Base-by-base conservation (phyloP, 2,113 vertebrate genomes). In the Archocentrus centrarchus region DNA sequence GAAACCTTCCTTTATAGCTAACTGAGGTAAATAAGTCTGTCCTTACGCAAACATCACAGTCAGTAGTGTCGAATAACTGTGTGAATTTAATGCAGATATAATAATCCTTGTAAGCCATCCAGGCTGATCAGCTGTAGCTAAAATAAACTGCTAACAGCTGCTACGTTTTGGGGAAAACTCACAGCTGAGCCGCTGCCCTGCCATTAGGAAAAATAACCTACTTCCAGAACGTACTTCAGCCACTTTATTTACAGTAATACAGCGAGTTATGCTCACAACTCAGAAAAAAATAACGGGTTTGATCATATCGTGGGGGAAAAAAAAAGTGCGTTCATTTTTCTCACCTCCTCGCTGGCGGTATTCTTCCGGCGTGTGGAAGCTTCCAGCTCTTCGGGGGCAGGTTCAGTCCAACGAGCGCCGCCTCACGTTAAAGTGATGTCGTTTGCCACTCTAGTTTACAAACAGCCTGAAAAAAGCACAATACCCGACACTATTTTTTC, bases 321-420 rank as follows among this genome's bases (percentile, higher is more conserved):
- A 37, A 20, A 35, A 81, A 59, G 47, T 86, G 90, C 64, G 87
- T 82, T 53, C 0, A 17, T 81, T 83, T 81, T 82, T 79, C 91
- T 93, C 83, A 93, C 94, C 92, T 86, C 77, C 75, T 80, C 41
- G 41, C 70, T 84, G 60, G 10, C 24, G 59, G 79, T 77, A 75
- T 64, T 89, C 79, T 92, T 91, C 84, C 89, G 89, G 79, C 61
- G 79, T 59, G 80, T 89, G 75, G 88, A 90, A 92, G 70, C 84
- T 91, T 94, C 91, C 86, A 89, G 91, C 79, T 84, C 81, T 53
- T 83, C 44, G 73, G 58, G 81, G 61, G 55, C 82, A 24, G 86
- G 79, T 39, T 14, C 35, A 32, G 80, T 55, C 78, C 41, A 60
- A 70, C 55, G 44, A 75, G 79, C 75, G 60, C 18, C 59, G 6